Evolutionary conservation across 2,797 vertebrate genomes (phyloP).

Genomic region (Acrossocheilus wenchowensis): DNA sequence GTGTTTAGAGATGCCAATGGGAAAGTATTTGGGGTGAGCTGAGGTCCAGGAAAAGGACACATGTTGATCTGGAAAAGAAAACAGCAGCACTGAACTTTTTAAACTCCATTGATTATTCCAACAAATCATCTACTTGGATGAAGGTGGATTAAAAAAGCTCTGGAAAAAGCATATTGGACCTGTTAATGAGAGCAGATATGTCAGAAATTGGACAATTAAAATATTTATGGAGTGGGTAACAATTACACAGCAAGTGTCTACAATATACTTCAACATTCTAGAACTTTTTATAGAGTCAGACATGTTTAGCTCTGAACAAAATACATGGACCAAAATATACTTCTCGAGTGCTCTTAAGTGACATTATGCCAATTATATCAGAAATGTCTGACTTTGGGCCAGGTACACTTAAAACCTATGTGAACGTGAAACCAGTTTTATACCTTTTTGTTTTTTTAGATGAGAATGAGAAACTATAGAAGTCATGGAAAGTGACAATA

Average conservation of each 20-base stretch:
- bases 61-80: conserved; percentile 26
- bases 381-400: neutral
- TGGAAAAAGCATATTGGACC: neutral
- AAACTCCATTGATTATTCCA: neutral
- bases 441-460: too few relatives aligned
- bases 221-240: neutral
- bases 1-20: conserved; percentile 56
- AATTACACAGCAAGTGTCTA: neutral
- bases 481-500: neutral
- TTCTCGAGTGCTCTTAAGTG: neutral
- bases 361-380: neutral
- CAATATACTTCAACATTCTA: neutral
- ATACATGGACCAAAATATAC: neutral
- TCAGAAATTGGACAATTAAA: neutral
- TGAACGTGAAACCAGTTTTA: neutral
- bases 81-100: neutral
- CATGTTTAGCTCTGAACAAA: neutral
- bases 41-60: conserved; percentile 45
- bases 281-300: neutral
- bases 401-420: neutral
- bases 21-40: conserved; percentile 60
- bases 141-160: neutral
- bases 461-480: neutral
- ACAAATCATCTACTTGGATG: neutral
- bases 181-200: neutral